Evolutionary conservation across 2,888 invertebrate species (phyloP), one percentile per base, ranked within the genome.

Genomic region (Leptinotarsa rubiginosa): DNA sequence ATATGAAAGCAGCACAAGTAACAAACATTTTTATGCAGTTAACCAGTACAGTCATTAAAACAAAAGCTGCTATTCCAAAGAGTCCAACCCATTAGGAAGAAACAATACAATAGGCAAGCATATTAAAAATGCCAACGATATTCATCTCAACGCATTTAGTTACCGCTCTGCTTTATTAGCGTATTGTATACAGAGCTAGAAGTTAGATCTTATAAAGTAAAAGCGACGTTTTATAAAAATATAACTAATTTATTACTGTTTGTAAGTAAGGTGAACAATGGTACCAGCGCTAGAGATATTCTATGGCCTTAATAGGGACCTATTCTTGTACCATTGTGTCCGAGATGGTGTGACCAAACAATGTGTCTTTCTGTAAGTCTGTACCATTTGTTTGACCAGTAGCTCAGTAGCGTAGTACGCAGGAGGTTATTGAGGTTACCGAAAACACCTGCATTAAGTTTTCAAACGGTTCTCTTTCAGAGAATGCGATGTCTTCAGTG

Each of bases 171-270:
- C 81, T 83, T 83, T 83, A 83, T 83, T 83, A 83, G 82, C 83
- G 83, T 83, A 83, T 83, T 83, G 82, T 82, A 81, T 83, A 79
- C 77, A 77, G 78, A 79, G 75, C 76, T 77, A 78, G 77, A 75
- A 73, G 78, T 77, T 78, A 77, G 75, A 80, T 83, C 81, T 83
- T 83, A 84, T 83, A 84, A 83, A 84, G 81, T 80, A 81, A 81
- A 80, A 77, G 77, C 77, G 69, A 73, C 76, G 70, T 79, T 79
- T 77, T 77, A 78, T 83, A 83, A 84, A 83, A 83, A 81, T 81
- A 75, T 78, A 77, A 82, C 83, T 83, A 83, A 84, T 84, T 84
- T 84, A 84, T 84, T 84, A 79, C 82, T 78, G 81, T 81, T 81
- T 80, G 81, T 83, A 74, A 76, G 77, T 73, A 75, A 80, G 79